Evolutionary conservation across 30 jellyfish, hydroid and myxozoan species (phyloP).

Genomic region (Catostylus mosaicus): DNA sequence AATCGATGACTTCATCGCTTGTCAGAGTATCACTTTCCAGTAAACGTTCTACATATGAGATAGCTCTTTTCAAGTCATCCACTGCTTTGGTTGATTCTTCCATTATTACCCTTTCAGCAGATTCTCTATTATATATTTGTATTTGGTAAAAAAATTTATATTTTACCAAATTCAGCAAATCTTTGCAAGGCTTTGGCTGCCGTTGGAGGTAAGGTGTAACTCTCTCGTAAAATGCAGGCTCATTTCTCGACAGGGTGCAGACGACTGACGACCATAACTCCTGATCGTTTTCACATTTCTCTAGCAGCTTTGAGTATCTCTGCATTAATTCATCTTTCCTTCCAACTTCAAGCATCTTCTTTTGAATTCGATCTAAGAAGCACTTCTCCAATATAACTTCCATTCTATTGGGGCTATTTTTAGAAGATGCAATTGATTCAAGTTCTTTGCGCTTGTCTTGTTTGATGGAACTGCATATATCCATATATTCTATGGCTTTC

Average conservation of each 20-base stretch:
- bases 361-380: background rate
- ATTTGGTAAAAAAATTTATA: background rate
- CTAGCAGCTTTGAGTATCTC: background rate
- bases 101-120: background rate
- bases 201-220: background rate
- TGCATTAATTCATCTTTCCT: background rate
- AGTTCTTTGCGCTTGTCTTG: background rate
- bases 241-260: background rate
- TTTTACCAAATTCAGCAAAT: background rate
- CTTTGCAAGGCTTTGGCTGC: constrained; percentile 7
- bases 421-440: background rate
- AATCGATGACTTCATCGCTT: background rate
- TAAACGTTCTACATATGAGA: background rate
- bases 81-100: background rate
- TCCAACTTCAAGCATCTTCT: background rate
- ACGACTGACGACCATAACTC: background rate
- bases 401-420: background rate
- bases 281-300: background rate
- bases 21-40: background rate
- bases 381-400: background rate
- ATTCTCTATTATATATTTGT: background rate
- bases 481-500: background rate
- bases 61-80: background rate
- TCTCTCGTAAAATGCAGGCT: background rate
- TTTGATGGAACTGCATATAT: background rate